Evolutionary conservation across 2,888 invertebrate species (phyloP).

Genomic region (Octonoba sinensis): DNA sequence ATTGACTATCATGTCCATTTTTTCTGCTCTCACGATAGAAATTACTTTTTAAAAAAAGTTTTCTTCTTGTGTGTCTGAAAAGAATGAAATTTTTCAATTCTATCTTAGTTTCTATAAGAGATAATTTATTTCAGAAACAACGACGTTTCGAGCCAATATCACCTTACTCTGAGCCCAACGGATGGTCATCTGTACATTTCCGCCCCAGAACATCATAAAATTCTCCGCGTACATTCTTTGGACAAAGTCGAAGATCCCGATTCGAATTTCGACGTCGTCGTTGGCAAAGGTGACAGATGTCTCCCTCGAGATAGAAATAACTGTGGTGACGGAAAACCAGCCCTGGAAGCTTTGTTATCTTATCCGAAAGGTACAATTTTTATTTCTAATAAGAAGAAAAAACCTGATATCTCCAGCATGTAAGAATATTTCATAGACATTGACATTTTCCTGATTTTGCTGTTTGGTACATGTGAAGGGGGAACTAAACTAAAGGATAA

Average conservation of each 20-base stretch:
- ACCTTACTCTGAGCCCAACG: constrained; percentile 94
- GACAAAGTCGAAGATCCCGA: constrained; percentile 88
- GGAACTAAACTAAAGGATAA: too few species aligned
- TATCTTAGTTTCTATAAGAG: too few species aligned
- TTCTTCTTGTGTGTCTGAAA: too few species aligned
- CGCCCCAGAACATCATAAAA: constrained; percentile 95
- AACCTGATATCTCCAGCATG: too few species aligned
- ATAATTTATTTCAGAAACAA: constrained; percentile 35
- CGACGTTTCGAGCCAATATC: constrained; percentile 94
- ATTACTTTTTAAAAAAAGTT: too few species aligned
- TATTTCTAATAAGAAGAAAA: not conserved
- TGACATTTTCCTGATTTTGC: too few species aligned
- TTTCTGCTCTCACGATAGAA: too few species aligned
- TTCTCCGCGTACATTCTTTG: constrained; percentile 86
- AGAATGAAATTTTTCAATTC: too few species aligned
- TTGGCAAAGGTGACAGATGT: constrained; percentile 94
- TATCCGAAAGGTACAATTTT: constrained; percentile 85
- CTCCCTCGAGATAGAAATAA: constrained; percentile 92
- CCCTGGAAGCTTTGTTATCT: constrained; percentile 91
- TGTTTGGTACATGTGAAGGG: too few species aligned
- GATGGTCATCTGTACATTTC: constrained; percentile 95
- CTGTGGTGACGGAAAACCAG: constrained; percentile 95
- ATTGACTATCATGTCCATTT: too few species aligned
- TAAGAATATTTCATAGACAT: constrained; percentile 3
- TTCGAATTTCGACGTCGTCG: constrained; percentile 93